Conservation (phyloP, 2,888 invertebrate species). For the Cepaea hortensis region DNA sequence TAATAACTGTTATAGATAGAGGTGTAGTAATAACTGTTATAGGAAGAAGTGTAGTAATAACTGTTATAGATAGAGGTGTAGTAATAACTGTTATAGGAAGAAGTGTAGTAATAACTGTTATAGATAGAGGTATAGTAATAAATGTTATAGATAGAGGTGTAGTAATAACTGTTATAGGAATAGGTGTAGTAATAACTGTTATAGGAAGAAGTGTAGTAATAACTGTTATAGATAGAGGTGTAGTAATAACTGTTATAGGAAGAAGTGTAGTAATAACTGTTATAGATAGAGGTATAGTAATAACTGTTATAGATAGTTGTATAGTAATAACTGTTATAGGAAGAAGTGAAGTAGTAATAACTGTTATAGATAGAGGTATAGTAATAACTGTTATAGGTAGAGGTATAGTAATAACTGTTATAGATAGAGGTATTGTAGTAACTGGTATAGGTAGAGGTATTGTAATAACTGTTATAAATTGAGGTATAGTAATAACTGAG, state of each 20-base stretch:
- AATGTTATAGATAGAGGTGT: neutral
- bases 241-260: neutral
- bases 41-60: neutral
- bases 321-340: neutral
- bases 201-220: neutral
- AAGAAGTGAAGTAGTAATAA: too few species aligned
- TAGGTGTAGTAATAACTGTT: neutral
- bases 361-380: neutral
- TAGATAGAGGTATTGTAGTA: neutral
- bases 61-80: neutral
- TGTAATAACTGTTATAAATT: too few species aligned
- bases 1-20: neutral
- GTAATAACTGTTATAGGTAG: neutral
- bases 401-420: neutral
- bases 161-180: neutral
- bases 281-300: neutral
- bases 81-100: neutral
- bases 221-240: neutral
- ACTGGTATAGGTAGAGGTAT: too few species aligned
- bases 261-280: neutral
- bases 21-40: neutral
- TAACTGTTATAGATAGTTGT: neutral
- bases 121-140: neutral
- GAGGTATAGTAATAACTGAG: too few species aligned
- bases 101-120: neutral